Base-by-base conservation (phyloP, 1,140 invertebrate genomes). In the Microvelia longipes region DNA sequence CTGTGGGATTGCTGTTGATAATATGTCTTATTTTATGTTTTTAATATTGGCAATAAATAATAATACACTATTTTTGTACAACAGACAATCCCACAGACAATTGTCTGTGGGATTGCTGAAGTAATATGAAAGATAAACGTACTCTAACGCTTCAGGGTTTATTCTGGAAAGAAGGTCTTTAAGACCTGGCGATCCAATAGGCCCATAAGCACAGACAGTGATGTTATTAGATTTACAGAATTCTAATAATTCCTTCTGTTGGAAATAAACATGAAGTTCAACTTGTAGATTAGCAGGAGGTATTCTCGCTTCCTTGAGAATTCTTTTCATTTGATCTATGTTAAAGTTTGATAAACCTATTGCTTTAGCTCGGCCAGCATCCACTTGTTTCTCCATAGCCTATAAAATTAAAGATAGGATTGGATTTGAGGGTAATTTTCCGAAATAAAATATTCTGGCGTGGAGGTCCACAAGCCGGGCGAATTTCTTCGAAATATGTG, bases 231-330 rank as follows among this genome's bases (percentile, higher is more conserved):
- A 69, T 70, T 79, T 78, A 73, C 87, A 88, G 74, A 82, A 86
- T 64, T 81, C 78, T 19, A 82, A 78, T 72, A 89, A 73, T 73
- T 82, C 76, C 0, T 79, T 79, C 76, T 89, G 87, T 74, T 87
- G 85, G 27, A 85, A 83, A 75, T 86, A 86, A 1, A 82, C 76
- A 74, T 89, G 85, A 13, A 85, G 80, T 78, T 88, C 85, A 1
- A 84, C 77, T 75, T 85, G 80, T 11, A 76, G 29, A 26, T 71
- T 74, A n/a, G 75, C 72, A 1, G 73, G 75, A 11, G 66, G 69
- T 14, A 77, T 74, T 30, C 71, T 28, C 13, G 71, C 69, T 27
- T 26, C 25, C 15, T 71, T 71, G 25, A 76, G 62, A 29, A 79
- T 75, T 63, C 75, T 28, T 66, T 75, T 64, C 25, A 79, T 74